Base-by-base conservation (phyloP, 1,140 invertebrate species). In the Drosophila murphyi region DNA sequence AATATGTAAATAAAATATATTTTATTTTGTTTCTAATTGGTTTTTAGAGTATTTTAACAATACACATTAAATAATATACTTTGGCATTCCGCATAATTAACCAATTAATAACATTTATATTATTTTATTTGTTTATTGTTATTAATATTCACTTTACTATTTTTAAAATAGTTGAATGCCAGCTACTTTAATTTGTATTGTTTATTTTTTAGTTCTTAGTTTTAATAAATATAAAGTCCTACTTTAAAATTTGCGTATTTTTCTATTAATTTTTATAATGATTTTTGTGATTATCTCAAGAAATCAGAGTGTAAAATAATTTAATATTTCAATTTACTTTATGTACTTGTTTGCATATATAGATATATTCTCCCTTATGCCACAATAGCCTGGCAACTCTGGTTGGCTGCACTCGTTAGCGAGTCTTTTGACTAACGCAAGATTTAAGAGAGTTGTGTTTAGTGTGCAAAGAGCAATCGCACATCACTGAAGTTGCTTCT, bases 401-500 rank as follows among this genome's bases (percentile, higher is more conserved):
- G 12, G 35, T 37, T 28, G 34, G 5, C 5, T 6, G 35, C 29
- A 39, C 10, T 54, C 50, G 48, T 65, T 41, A 32, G 10, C 32
- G 20, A 34, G 32, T 4, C 29, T 41, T 31, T 29, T 3, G 50
- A 43, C 47, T 37, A 50, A 47, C 34, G 39, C 2, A 5, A 39
- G 12, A 12, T 20, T 64, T 64, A 65, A 76, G 73, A 76, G 73
- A 76, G 60, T 43, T 4, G 6, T 12, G 28, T 8, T 60, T 5
- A 8, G 57, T 31, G 20, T 60, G 32, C 7, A 60, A 60, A 60
- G 57, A 60, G 57, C 43, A 60, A 35, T 28, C 43, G 43, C 32
- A 8, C 45, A 75, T 63, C 55, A 65, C 45, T 69, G 61, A 76
- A 72, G 48, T 72, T 64, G n/a, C 28, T 5, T n/a, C 10, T 3